These are phyloP conservation scores for Machimus rusticus DNA, from an alignment of 2,888 invertebrate genomes.

Conservation along the genomic window DNA sequence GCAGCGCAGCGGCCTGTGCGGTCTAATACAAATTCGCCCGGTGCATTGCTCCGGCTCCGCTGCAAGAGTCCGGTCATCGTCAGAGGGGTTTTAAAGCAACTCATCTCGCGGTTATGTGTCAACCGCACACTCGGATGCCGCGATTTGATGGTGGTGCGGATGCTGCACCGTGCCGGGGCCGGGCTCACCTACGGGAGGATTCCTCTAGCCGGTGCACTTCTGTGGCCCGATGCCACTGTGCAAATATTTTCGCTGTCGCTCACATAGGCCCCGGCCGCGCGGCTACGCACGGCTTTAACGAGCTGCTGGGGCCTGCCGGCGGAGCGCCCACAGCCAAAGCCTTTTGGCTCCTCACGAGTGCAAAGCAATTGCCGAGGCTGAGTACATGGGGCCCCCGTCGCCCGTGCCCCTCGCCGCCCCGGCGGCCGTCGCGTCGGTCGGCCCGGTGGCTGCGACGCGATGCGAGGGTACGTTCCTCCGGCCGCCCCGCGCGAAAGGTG, in stretches of 20 bases:
- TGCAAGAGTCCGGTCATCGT: not conserved
- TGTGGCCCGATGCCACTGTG: not conserved
- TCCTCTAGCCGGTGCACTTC: not conserved
- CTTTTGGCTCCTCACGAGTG: slow-evolving; percentile 4
- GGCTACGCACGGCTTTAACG: not conserved
- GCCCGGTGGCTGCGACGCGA: slow-evolving; percentile 9
- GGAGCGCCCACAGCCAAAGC: slow-evolving; percentile 9
- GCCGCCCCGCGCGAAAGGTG: not conserved
- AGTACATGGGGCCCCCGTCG: not conserved
- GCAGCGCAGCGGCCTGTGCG: not conserved
- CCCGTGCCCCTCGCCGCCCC: not conserved
- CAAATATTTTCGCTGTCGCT: slow-evolving; percentile 13
- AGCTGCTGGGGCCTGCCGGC: not conserved
- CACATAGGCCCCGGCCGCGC: not conserved
- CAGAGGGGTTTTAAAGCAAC: not conserved
- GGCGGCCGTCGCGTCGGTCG: not conserved
- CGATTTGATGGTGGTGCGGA: not conserved
- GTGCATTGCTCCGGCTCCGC: not conserved
- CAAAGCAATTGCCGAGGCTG: not conserved
- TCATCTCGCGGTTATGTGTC: slow-evolving; percentile 5
- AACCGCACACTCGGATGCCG: not conserved
- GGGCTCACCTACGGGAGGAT: slow-evolving; percentile 5
- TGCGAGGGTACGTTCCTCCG: not conserved
- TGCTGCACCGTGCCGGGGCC: not conserved
- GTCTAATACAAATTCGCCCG: not conserved